phyloP scores from a whole-genome alignment of 2,888 invertebrate genomes.

The Agrochola circellaris region DNA sequence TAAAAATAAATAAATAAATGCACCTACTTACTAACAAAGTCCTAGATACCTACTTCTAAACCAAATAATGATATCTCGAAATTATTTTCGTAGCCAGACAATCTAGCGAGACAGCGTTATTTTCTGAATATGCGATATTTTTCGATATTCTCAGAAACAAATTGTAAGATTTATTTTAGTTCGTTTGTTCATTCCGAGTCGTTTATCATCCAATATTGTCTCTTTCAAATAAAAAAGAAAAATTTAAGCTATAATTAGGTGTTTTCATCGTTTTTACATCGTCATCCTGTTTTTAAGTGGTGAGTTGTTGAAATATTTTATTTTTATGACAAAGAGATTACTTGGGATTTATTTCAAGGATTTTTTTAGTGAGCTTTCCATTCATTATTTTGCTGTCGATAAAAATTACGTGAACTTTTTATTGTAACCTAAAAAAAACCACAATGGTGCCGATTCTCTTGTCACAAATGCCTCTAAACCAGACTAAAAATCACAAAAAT shows the following conservation, averaged over 20 bases:
- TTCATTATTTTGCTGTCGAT: not conserved
- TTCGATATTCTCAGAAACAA: constrained; percentile 33
- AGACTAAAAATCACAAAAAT: no score
- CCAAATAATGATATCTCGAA: not conserved
- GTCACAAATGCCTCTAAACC: no score
- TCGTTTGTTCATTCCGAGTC: constrained; percentile 22
- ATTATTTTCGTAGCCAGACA: constrained; percentile 39
- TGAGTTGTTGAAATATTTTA: constrained; percentile 5
- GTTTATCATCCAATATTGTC: constrained; percentile 47
- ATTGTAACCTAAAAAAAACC: not conserved
- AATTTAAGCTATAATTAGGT: constrained; percentile 51
- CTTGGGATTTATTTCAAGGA: not conserved
- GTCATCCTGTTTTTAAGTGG: constrained; percentile 34
- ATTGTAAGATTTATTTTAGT: constrained; percentile 43
- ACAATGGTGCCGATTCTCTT: no score
- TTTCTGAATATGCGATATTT: constrained; percentile 13
- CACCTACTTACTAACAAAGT: not conserved
- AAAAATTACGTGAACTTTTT: not conserved
- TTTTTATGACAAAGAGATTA: constrained; percentile 6
- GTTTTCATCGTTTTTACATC: constrained; percentile 46
- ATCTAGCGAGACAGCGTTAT: constrained; percentile 21
- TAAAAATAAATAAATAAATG: no score
- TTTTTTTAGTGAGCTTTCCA: not conserved
- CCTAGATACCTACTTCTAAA: not conserved
- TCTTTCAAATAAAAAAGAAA: constrained; percentile 20